Conservation (phyloP, 1,140 invertebrate genomes). For the Pseudobourletiella spinata region DNA sequence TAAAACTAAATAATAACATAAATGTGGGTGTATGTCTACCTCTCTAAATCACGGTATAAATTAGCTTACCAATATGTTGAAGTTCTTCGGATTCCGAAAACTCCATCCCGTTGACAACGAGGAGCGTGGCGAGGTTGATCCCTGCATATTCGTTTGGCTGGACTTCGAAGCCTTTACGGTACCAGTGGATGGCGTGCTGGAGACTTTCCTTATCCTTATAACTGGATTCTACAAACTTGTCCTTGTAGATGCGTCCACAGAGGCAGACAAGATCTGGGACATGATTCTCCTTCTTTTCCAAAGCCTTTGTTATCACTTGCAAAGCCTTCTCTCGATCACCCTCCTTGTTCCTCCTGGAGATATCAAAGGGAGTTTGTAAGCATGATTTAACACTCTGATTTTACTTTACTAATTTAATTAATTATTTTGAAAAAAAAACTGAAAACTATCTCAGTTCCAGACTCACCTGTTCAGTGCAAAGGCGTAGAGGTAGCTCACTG, state of each 20-base stretch:
- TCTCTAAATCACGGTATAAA: too few species aligned
- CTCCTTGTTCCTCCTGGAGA: conserved; percentile 73
- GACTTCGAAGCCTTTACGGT: conserved; percentile 93
- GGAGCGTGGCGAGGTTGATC: conserved; percentile 93
- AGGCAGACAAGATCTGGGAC: conserved; percentile 96
- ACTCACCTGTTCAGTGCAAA: conserved; percentile 88
- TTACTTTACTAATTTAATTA: neutral
- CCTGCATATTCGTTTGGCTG: conserved; percentile 99
- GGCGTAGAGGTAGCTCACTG: conserved; percentile 87
- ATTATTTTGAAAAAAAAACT: neutral
- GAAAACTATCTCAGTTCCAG: conserved; percentile 2
- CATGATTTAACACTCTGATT: conserved; percentile 14
- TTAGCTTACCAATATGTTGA: conserved; percentile 73
- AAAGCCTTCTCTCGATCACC: conserved; percentile 92
- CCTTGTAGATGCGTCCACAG: conserved; percentile 97
- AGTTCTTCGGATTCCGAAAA: conserved; percentile 64
- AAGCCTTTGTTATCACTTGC: conserved; percentile 77
- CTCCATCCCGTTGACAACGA: conserved; percentile 96
- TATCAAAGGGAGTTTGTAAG: conserved; percentile 2
- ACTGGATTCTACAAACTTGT: conserved; percentile 93
- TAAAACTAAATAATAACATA: too few species aligned
- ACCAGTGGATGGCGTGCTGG: conserved; percentile 92
- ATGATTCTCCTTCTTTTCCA: conserved; percentile 85
- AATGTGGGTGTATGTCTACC: too few species aligned
- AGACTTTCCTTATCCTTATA: conserved; percentile 82